Evolutionary conservation across 2,113 vertebrate species (phyloP).

Genomic region (Himantopus leucocephalus): DNA sequence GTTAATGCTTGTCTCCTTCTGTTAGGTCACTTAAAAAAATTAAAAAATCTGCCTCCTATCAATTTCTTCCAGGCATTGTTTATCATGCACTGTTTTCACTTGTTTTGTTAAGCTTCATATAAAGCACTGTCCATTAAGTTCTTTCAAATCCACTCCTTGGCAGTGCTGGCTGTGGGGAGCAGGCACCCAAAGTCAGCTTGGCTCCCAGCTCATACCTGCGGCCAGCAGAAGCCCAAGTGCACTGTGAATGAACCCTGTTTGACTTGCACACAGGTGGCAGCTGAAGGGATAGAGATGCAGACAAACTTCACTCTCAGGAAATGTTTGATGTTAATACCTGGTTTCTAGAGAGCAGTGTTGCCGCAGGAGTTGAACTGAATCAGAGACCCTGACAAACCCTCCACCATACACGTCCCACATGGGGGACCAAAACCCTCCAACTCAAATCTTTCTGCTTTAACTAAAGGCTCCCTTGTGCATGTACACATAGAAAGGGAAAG

Average conservation of each 20-base stretch:
- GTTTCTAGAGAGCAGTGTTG: neutral
- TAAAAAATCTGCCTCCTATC: neutral
- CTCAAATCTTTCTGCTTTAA: neutral
- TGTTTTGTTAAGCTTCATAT: neutral
- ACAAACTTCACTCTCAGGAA: neutral
- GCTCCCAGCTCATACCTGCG: neutral
- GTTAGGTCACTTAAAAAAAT: neutral
- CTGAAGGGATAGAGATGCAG: neutral
- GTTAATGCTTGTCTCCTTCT: neutral
- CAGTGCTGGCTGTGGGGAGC: neutral
- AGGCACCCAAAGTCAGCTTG: neutral
- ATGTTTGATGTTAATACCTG: neutral
- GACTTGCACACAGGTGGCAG: neutral
- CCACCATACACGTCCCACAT: neutral
- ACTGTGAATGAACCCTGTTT: neutral
- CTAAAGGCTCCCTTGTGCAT: neutral
- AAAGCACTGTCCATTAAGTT: neutral
- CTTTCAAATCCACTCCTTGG: neutral
- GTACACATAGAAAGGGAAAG: fast-evolving
- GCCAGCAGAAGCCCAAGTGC: neutral
- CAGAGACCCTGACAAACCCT: neutral
- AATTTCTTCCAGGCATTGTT: neutral
- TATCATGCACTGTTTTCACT: neutral
- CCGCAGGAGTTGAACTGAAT: neutral
- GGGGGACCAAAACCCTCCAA: neutral